These are phyloP conservation scores for Saguinus imperator DNA, from an alignment of 2,113 vertebrate genomes.

Conservation along the genomic window DNA sequence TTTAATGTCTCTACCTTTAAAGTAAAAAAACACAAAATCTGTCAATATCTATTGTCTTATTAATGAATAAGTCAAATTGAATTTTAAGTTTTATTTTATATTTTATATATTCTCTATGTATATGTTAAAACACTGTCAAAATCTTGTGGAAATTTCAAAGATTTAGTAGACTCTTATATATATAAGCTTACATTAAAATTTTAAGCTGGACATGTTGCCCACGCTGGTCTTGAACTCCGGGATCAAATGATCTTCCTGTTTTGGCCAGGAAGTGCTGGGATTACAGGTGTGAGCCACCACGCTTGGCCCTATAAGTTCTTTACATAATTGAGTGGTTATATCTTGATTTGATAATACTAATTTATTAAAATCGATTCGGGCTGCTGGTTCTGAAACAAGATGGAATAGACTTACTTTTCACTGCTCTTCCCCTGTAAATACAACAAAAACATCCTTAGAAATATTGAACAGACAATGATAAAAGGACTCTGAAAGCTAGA, in stretches of 20 bases:
- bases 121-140: slow-evolving; percentile 57
- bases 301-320: background rate
- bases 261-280: too few species aligned
- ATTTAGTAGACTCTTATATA: background rate
- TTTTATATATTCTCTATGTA: slow-evolving; percentile 30
- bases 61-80: slow-evolving; percentile 25
- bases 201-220: background rate
- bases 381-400: background rate
- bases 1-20: background rate
- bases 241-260: too few species aligned
- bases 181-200: background rate
- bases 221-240: too few species aligned
- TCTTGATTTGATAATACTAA: slow-evolving; percentile 14
- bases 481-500: background rate
- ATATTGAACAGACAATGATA: background rate
- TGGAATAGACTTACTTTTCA: background rate
- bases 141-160: background rate
- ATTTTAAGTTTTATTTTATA: slow-evolving; percentile 55
- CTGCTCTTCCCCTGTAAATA: background rate
- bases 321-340: background rate
- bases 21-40: background rate
- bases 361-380: slow-evolving; percentile 28
- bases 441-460: background rate
- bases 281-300: too few species aligned
- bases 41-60: slow-evolving; percentile 49